Percentiles rank a stretch among this genome's conserved stretches.
These are phyloP conservation scores for Hirtodrosophila confusa DNA, from an alignment of 2,888 invertebrate species.

Conservation along the genomic window DNA sequence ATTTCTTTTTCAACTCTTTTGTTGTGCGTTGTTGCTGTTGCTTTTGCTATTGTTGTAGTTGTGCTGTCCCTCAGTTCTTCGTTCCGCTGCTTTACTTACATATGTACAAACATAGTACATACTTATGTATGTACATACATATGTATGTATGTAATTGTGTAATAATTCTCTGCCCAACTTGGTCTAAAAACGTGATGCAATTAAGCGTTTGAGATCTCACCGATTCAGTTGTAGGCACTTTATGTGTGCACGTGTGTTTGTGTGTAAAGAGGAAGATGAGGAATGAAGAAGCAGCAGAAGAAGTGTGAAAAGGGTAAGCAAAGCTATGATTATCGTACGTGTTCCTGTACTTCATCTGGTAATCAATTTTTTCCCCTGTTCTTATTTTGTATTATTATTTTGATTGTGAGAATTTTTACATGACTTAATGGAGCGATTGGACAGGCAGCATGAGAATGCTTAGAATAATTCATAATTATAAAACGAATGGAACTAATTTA, in stretches of 20 bases:
- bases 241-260: slow-evolving; percentile 14
- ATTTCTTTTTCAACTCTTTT: slow-evolving; percentile 43
- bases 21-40: slow-evolving; percentile 20
- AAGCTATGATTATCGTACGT: slow-evolving; percentile 79
- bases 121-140: slow-evolving; percentile 1
- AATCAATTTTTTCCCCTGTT: slow-evolving; percentile 67
- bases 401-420: slow-evolving; percentile 62
- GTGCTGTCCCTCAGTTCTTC: slow-evolving; percentile 25
- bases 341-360: slow-evolving; percentile 62
- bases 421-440: slow-evolving; percentile 49
- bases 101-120: not conserved
- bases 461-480: slow-evolving; percentile 48
- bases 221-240: slow-evolving; percentile 54
- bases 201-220: slow-evolving; percentile 63
- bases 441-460: slow-evolving; percentile 43
- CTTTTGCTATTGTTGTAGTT: slow-evolving; percentile 5
- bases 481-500: slow-evolving; percentile 36
- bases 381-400: slow-evolving; percentile 48
- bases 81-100: slow-evolving; percentile 4
- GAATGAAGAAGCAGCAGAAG: slow-evolving; percentile 8
- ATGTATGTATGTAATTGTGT: slow-evolving; percentile 62
- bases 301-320: slow-evolving; percentile 67
- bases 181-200: slow-evolving; percentile 81
- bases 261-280: slow-evolving; percentile 12
- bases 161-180: slow-evolving; percentile 68